phyloP scores from a whole-genome alignment of 2,797 vertebrate genomes.

The Semaprochilodus insignis region DNA sequence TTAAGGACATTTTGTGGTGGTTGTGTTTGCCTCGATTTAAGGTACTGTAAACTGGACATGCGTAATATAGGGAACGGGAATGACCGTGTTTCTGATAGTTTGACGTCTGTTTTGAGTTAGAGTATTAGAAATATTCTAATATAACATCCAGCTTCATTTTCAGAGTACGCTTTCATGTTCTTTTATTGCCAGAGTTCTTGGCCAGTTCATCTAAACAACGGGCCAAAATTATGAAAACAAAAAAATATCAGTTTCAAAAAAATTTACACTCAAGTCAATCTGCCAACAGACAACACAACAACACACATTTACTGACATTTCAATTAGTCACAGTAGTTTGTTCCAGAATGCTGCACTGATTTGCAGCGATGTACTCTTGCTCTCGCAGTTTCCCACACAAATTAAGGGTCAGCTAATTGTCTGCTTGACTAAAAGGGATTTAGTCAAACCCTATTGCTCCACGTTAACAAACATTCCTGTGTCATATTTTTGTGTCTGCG shows the following conservation, averaged over 20 bases:
- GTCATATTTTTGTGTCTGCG: too few species aligned
- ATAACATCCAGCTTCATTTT: not conserved
- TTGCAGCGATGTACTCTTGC: too few species aligned
- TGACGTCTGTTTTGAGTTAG: not conserved
- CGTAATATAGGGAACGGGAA: not conserved
- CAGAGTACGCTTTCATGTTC: not conserved
- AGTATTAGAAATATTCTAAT: not conserved
- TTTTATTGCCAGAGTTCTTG: not conserved
- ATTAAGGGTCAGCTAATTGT: too few species aligned
- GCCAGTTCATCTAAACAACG: not conserved
- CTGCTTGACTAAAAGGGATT: too few species aligned
- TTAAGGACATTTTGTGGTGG: constrained; percentile 74
- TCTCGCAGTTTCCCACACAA: too few species aligned
- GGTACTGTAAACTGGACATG: constrained; percentile 45
- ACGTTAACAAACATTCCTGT: too few species aligned
- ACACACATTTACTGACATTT: not conserved
- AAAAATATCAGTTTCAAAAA: not conserved
- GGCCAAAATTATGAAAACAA: not conserved
- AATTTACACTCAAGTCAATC: not conserved
- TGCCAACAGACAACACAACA: not conserved
- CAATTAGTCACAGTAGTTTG: not conserved
- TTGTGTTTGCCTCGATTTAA: constrained; percentile 72
- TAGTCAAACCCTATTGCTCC: too few species aligned
- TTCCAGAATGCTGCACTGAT: not conserved
- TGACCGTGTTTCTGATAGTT: not conserved